phyloP scores from a whole-genome alignment of 35 echinoderm and acorn worm genomes.

The Eucidaris tribuloides region DNA sequence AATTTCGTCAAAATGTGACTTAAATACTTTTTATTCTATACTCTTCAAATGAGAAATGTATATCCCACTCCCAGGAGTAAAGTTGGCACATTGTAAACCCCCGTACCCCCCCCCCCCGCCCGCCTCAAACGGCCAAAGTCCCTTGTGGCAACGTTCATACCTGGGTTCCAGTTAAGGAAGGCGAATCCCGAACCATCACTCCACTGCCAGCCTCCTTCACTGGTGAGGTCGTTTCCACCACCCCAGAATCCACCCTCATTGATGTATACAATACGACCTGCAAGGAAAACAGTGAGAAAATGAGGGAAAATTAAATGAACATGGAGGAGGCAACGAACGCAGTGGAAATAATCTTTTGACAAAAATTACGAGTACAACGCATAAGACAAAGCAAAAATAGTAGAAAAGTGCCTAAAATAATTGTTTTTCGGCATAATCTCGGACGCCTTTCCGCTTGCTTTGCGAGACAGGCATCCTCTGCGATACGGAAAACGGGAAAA shows the following conservation, averaged over 20 bases:
- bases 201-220: slow-evolving; percentile 84
- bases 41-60: too few relatives aligned
- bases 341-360: background rate
- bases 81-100: too few relatives aligned
- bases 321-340: too few relatives aligned
- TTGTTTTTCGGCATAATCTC: background rate
- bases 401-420: background rate
- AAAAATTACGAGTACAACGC: background rate
- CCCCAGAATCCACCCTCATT: slow-evolving; percentile 49
- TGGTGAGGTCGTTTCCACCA: slow-evolving; percentile 59
- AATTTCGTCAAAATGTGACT: too few relatives aligned
- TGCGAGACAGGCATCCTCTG: background rate
- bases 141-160: too few relatives aligned
- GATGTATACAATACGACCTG: slow-evolving; percentile 3
- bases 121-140: too few relatives aligned
- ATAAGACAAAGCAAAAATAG: background rate
- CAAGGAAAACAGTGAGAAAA: too few relatives aligned
- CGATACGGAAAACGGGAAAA: too few relatives aligned
- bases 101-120: too few relatives aligned
- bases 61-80: too few relatives aligned
- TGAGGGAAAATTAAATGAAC: too few relatives aligned
- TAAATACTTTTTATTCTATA: too few relatives aligned
- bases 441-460: background rate
- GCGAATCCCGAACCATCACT: slow-evolving; percentile 68
- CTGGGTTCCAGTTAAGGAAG: slow-evolving; percentile 67